Evolutionary conservation across 2,797 vertebrate species (phyloP), one percentile per base, ranked within the genome.

Genomic region (Sorex maritimensis): DNA sequence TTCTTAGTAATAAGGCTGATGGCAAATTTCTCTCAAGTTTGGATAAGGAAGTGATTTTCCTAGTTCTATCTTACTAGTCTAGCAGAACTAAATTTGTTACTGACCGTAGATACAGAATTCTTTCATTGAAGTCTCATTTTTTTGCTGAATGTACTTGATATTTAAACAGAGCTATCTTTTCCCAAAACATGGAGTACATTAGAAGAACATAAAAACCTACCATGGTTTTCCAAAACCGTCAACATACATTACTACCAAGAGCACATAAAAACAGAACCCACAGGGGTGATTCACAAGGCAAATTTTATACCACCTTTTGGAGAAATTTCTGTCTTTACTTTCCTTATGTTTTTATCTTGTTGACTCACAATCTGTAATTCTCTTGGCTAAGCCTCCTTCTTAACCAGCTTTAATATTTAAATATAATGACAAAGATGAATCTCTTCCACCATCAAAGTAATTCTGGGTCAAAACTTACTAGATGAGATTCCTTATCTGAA

Each of bases 41-140:
- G 65, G 49, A 73, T 0, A 17, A 91, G 61, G 9, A 77, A 86
- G 85, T 65, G 6, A 23, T 95, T 93, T 93, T 91, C 75, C 72
- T 88, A 26, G 14, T 55, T 78, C 7, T 4, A 23, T 17, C 26
- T 69, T 24, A 5, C 19, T 17, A 82, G 44, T 26, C 67, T 38
- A 10, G 5, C 0, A 61, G 41, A 34, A 5, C 58, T 28, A 10
- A 17, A 26, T 44, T 84, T 46, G 46, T 46, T 63, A 11, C 3
- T 13, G 79, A 30, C 11, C 2, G 69, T 4, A 67, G 68, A 58
- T 4, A 8, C 0, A 74, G n/a, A 34, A 74, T 49, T 15, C 86
- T 23, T 49, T 15, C 12, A n/a, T 7, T n/a, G n/a, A 84, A 61
- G 52, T 41, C 10, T 55, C 7, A 4, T n/a, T 63, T 81, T 77